Conservation (phyloP, 2,113 vertebrate species). For the Thamnaconus septentrionalis region DNA sequence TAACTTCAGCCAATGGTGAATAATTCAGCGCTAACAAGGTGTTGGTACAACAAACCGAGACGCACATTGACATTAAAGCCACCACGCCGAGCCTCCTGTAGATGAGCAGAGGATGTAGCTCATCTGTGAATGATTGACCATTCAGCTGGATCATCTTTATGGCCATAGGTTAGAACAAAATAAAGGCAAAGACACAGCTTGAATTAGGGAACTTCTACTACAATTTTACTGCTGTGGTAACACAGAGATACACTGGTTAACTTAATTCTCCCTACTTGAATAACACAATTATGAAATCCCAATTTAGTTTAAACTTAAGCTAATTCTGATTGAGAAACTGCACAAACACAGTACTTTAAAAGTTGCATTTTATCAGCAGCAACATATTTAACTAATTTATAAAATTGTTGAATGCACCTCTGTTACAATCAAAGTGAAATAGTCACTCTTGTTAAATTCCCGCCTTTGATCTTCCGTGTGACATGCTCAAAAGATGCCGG, state of each 20-base stretch:
- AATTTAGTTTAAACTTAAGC: too few species aligned
- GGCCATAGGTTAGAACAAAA: background rate
- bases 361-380: too few species aligned
- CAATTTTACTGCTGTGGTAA: background rate
- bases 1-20: slow-evolving; percentile 57
- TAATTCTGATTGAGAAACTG: too few species aligned
- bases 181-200: background rate
- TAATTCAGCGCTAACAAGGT: slow-evolving; percentile 73
- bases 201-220: background rate
- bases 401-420: too few species aligned
- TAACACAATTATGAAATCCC: too few species aligned
- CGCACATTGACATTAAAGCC: slow-evolving; percentile 66
- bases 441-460: too few species aligned
- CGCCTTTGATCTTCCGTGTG: background rate
- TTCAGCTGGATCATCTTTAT: background rate
- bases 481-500: too few species aligned
- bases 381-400: too few species aligned
- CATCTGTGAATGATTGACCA: slow-evolving; percentile 26
- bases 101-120: slow-evolving; percentile 24
- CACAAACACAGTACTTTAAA: too few species aligned
- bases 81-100: slow-evolving; percentile 2
- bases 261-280: too few species aligned
- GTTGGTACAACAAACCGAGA: slow-evolving; percentile 55
- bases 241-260: too few species aligned
- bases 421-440: too few species aligned